Evolutionary conservation across 2,888 invertebrate genomes (phyloP), one percentile per base, ranked within the genome.

Genomic region (Troides oblongomaculatus): DNA sequence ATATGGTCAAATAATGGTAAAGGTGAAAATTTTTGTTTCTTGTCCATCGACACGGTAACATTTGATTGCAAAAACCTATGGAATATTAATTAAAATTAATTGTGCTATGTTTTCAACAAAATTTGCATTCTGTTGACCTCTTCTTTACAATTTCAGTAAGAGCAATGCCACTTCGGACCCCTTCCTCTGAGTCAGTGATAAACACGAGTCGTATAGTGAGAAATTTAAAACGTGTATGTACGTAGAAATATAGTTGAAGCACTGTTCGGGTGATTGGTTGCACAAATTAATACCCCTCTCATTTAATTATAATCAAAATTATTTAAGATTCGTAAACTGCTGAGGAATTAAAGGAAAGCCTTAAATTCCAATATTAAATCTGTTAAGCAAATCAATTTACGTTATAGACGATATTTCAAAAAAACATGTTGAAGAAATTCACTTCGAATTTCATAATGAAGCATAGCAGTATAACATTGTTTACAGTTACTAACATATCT

Each of bases 161-260:
- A 70, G 76, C 85, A 76, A 77, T 85, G 74, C 88, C 87, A 61
- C 80, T 78, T 72, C 83, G 81, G 74, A 79, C 79, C 56, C 83
- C 86, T 17, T 79, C 86, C 7, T 76, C 82, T 74, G 84, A 88
- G 64, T 78, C 85, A 10, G 75, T 81, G 64, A 76, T 89, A 80
- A 89, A 87, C 77, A 81, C 86, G 74, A 87, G 82, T 78, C 86
- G 89, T 69, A 85, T 90, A 63, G 81, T 90, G 76, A 81, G 90
- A 79, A 89, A 85, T 78, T 85, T 91, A 70, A 87, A 85, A 84
- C 84, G 89, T 88, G 91, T 90, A 90, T 92, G 92, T 92, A 92
- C 90, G 92, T 92, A 89, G 81, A 77, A 81, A 77, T 75, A 75
- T 70, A 74, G 72, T 43, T n/a, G 50, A 66, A 63, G 56, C 71